These are phyloP conservation scores for Scaptomyza flava DNA, from an alignment of 2,888 invertebrate species.

Conservation along the genomic window DNA sequence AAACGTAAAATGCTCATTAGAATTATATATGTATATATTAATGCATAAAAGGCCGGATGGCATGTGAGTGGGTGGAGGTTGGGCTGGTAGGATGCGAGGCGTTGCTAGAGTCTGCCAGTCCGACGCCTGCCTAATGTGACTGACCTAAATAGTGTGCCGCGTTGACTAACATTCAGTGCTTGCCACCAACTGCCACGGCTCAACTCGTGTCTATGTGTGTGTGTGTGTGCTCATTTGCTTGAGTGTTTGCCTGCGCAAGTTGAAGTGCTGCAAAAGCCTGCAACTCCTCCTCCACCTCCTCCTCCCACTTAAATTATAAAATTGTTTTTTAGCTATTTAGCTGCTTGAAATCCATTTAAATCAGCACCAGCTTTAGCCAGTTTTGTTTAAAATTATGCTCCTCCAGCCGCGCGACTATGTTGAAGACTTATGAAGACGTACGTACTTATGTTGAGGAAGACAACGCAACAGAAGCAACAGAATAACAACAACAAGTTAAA, in stretches of 20 bases:
- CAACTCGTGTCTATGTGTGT: conserved; percentile 39
- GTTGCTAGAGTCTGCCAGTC: conserved; percentile 43
- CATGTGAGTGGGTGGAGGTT: conserved; percentile 17
- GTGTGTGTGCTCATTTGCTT: conserved; percentile 68
- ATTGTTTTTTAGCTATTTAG: conserved; percentile 66
- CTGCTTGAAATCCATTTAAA: conserved; percentile 70
- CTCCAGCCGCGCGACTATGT: conserved; percentile 20
- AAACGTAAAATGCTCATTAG: conserved; percentile 71
- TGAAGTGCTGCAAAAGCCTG: conserved; percentile 51
- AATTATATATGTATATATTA: conserved; percentile 47
- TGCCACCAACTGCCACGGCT: conserved; percentile 23
- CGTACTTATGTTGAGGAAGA: conserved; percentile 10
- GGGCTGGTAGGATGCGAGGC: conserved; percentile 11
- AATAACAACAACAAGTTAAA: neutral
- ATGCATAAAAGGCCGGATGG: conserved; percentile 36
- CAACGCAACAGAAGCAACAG: conserved; percentile 16
- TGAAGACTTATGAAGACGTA: conserved; percentile 25
- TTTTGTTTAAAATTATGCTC: conserved; percentile 30
- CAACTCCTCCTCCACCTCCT: neutral
- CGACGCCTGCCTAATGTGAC: conserved; percentile 77
- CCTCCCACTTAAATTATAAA: conserved; percentile 67
- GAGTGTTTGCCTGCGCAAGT: conserved; percentile 60
- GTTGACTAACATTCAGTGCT: conserved; percentile 53
- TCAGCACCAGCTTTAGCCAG: conserved; percentile 35
- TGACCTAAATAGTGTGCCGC: conserved; percentile 78